A percentile compares a stretch with the other conserved stretches of the same genome.
Evolutionary conservation across 2,113 vertebrate species (phyloP).

Genomic region (Orientallactaga bullata): DNA sequence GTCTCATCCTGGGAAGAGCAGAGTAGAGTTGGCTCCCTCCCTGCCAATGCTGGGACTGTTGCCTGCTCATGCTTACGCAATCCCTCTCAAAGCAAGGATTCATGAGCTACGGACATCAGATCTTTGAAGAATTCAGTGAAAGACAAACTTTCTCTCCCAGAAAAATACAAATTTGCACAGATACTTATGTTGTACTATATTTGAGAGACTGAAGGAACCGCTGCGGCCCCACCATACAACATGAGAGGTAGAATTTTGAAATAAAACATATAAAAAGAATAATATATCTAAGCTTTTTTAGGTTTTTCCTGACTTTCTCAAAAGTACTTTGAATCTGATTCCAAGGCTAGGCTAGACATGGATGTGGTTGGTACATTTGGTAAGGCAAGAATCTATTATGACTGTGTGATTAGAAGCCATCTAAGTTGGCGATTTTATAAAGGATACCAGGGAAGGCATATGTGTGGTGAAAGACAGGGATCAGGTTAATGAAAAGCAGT

Average conservation of each 20-base stretch:
- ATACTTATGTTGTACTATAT: background rate
- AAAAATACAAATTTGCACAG: background rate
- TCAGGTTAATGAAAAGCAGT: background rate
- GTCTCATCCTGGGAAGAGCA: background rate
- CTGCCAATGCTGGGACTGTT: background rate
- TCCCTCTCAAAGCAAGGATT: background rate
- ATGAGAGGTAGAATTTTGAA: background rate
- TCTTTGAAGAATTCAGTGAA: background rate
- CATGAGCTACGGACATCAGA: background rate
- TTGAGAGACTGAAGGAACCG: background rate
- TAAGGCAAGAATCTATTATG: background rate
- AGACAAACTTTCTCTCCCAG: conserved; percentile 17
- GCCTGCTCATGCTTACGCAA: background rate
- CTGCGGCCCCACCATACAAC: background rate
- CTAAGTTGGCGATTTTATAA: background rate
- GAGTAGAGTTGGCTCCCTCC: background rate
- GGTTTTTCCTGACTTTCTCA: background rate
- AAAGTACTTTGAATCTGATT: background rate
- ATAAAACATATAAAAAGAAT: conserved; percentile 25
- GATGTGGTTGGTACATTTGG: background rate
- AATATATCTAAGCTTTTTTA: background rate
- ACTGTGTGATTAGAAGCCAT: background rate
- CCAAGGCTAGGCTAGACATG: background rate
- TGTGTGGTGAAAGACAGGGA: too few relatives aligned
- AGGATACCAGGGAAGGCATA: background rate